These are phyloP conservation scores for Melinaea marsaeus DNA, from an alignment of 2,888 invertebrate species.

Conservation along the genomic window DNA sequence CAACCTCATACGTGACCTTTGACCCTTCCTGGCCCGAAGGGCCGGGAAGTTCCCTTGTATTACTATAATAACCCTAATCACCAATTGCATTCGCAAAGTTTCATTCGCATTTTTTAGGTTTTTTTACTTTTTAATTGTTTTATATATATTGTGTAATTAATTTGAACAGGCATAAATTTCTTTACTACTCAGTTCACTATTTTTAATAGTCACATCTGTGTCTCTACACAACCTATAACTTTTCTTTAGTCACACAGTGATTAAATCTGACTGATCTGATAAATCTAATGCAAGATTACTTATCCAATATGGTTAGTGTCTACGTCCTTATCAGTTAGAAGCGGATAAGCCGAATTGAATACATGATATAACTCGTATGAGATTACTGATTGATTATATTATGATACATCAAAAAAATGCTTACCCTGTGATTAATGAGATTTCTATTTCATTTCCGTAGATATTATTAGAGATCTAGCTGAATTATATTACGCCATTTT, in stretches of 20 bases:
- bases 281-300: slow-evolving; percentile 16
- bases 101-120: too few relatives aligned
- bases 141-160: too few relatives aligned
- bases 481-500: too few relatives aligned
- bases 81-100: too few relatives aligned
- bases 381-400: slow-evolving; percentile 6
- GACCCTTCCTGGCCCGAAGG: too few relatives aligned
- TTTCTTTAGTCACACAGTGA: slow-evolving; percentile 22
- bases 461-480: too few relatives aligned
- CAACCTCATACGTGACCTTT: too few relatives aligned
- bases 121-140: too few relatives aligned
- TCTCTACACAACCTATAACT: slow-evolving; percentile 16
- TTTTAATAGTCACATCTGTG: neutral
- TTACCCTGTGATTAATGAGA: neutral
- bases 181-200: too few relatives aligned
- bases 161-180: too few relatives aligned
- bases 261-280: slow-evolving; percentile 28
- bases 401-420: slow-evolving; percentile 3
- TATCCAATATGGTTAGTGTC: slow-evolving; percentile 17
- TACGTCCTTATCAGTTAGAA: slow-evolving; percentile 29
- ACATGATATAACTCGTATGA: slow-evolving; percentile 1
- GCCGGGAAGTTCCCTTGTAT: too few relatives aligned
- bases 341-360: slow-evolving; percentile 20
- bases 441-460: neutral
- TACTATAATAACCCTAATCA: too few relatives aligned